These are phyloP conservation scores for Drosophila niveifrons DNA, from an alignment of 2,888 invertebrate genomes.

Conservation along the genomic window DNA sequence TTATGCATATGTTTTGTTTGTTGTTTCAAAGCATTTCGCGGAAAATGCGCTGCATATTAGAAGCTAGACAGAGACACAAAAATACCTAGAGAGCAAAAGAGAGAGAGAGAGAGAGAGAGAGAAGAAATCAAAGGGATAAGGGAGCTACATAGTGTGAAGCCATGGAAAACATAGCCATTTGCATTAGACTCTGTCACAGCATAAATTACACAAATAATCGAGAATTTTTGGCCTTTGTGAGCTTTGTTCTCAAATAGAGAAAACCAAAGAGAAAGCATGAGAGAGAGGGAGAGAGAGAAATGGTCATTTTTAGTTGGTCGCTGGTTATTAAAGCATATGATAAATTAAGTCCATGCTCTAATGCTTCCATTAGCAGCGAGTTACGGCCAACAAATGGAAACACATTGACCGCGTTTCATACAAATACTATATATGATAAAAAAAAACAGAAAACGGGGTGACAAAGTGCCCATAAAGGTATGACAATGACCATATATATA, in stretches of 20 bases:
- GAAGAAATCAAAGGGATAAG: not conserved
- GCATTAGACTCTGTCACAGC: conserved; percentile 26
- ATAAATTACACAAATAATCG: conserved; percentile 36
- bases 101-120: not conserved
- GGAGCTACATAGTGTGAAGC: conserved; percentile 1
- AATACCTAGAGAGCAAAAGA: not conserved
- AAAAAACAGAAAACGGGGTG: not conserved
- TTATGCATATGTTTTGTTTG: conserved; percentile 66
- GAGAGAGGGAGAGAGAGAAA: not conserved
- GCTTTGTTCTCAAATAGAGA: conserved; percentile 5
- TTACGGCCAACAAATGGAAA: conserved; percentile 8
- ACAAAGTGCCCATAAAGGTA: conserved; percentile 4
- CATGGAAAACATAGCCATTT: conserved; percentile 17
- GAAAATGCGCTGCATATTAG: conserved; percentile 54
- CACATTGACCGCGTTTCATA: conserved; percentile 14
- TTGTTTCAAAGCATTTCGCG: conserved; percentile 60
- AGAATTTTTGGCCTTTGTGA: conserved; percentile 10
- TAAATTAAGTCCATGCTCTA: conserved; percentile 16
- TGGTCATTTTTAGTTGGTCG: not conserved
- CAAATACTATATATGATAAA: not conserved
- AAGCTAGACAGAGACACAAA: conserved; percentile 14
- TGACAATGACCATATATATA: not conserved
- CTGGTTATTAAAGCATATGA: conserved; percentile 26
- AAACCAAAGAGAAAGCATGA: no score
- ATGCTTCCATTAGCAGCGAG: conserved; percentile 15